A percentile compares a stretch with the other conserved stretches of the same genome.
These are phyloP conservation scores for Malurus melanocephalus DNA, from an alignment of 2,113 vertebrate genomes.

Conservation along the genomic window DNA sequence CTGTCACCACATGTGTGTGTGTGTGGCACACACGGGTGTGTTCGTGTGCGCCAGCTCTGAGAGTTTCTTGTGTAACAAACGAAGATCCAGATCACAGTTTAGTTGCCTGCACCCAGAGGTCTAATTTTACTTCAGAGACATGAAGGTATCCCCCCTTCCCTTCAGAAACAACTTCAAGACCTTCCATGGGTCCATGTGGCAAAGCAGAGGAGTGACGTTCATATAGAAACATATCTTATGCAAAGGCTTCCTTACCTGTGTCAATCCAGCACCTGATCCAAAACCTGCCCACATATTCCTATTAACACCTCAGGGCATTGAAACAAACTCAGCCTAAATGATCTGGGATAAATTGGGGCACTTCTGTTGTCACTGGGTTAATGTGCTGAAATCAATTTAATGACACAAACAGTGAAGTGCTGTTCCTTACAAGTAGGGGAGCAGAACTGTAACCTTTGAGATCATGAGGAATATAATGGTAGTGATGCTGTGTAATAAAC, in stretches of 20 bases:
- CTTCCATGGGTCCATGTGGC: neutral
- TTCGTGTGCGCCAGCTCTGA: neutral
- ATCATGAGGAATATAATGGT: neutral
- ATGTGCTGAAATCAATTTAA: neutral
- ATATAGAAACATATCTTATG: neutral
- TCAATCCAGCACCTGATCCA: neutral
- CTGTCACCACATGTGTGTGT: rapidly evolving
- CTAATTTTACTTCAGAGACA: neutral
- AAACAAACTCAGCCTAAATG: neutral
- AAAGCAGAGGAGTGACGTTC: neutral
- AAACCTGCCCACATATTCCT: neutral
- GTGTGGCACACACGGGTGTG: rapidly evolving
- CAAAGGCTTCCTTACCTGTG: neutral
- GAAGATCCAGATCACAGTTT: neutral
- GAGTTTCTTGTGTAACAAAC: neutral
- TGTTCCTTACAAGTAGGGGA: neutral
- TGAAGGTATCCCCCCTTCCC: neutral
- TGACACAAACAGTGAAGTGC: neutral
- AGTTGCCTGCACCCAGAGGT: neutral
- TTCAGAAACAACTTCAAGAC: neutral
- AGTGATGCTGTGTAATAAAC: neutral
- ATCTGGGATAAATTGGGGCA: neutral
- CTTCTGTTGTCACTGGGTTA: neutral
- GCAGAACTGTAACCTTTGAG: neutral
- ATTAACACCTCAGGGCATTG: neutral